Conservation (phyloP, 1,140 invertebrate genomes). For the Temnothorax longispinosus region DNA sequence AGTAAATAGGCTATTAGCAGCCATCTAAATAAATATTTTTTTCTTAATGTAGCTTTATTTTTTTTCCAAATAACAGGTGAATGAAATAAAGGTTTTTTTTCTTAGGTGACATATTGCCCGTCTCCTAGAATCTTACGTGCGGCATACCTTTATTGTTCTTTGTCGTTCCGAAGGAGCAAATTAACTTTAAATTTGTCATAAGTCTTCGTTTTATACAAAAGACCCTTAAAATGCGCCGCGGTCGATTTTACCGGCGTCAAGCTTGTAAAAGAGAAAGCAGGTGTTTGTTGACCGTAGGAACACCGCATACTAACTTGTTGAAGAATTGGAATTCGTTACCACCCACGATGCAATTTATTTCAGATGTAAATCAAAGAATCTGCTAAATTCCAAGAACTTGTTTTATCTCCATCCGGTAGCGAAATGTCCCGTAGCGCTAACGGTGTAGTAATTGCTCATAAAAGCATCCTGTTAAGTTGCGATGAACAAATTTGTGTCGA, state of each 20-base stretch:
- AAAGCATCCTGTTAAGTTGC: neutral
- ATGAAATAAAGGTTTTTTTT: too few relatives aligned
- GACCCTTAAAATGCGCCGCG: neutral
- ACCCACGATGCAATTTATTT: neutral
- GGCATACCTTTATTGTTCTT: neutral
- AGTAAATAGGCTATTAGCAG: too few relatives aligned
- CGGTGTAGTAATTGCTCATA: neutral
- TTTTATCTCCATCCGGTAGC: neutral
- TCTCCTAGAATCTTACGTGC: neutral
- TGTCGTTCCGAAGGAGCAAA: neutral
- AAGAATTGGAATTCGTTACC: neutral
- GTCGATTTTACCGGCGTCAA: neutral
- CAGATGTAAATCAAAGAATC: neutral
- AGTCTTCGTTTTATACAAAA: neutral
- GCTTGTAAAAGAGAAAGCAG: neutral
- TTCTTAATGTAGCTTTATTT: too few relatives aligned
- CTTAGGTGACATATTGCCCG: too few relatives aligned
- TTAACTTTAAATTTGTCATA: neutral
- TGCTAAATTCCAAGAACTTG: neutral
- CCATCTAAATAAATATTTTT: too few relatives aligned
- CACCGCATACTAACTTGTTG: slow-evolving; percentile 51
- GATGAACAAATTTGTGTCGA: neutral
- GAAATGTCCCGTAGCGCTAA: neutral
- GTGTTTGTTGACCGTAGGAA: slow-evolving; percentile 43
- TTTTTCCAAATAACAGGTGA: too few relatives aligned